Percentiles rank a stretch among this genome's conserved stretches.
phyloP scores from a whole-genome alignment of 2,113 vertebrate species.

The Eretmochelys imbricata region DNA sequence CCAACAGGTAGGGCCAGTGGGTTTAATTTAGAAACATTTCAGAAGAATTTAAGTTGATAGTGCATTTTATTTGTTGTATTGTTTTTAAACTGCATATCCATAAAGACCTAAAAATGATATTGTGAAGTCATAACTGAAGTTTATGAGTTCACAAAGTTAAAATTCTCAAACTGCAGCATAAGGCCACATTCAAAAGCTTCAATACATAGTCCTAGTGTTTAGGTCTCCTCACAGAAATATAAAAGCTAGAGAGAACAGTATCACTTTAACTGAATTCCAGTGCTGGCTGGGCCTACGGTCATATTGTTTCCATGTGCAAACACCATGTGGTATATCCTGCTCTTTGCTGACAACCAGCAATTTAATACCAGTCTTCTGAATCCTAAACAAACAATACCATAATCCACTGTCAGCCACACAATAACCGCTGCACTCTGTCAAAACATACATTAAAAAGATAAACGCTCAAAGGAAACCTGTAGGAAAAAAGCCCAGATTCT shows the following conservation, averaged over 20 bases:
- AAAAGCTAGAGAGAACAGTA: neutral
- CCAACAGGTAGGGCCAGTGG: neutral
- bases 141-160: neutral
- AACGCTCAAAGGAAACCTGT: neutral
- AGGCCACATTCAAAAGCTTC: neutral
- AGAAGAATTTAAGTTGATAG: neutral
- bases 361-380: slow-evolving; percentile 36
- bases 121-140: neutral
- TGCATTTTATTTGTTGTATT: neutral
- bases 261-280: slow-evolving; percentile 19
- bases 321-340: slow-evolving; percentile 26
- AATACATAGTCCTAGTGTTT: neutral
- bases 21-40: neutral
- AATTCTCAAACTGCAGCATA: neutral
- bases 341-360: slow-evolving; percentile 64
- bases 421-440: slow-evolving; percentile 16
- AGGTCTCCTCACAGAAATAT: neutral
- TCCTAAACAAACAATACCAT: slow-evolving; percentile 58
- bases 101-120: neutral
- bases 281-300: neutral
- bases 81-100: neutral
- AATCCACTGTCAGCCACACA: slow-evolving; percentile 32
- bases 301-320: slow-evolving; percentile 26
- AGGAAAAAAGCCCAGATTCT: neutral
- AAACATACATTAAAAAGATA: slow-evolving; percentile 47